Conservation (phyloP, 2,888 invertebrate genomes). For the Caenorhabditis sp. region DNA sequence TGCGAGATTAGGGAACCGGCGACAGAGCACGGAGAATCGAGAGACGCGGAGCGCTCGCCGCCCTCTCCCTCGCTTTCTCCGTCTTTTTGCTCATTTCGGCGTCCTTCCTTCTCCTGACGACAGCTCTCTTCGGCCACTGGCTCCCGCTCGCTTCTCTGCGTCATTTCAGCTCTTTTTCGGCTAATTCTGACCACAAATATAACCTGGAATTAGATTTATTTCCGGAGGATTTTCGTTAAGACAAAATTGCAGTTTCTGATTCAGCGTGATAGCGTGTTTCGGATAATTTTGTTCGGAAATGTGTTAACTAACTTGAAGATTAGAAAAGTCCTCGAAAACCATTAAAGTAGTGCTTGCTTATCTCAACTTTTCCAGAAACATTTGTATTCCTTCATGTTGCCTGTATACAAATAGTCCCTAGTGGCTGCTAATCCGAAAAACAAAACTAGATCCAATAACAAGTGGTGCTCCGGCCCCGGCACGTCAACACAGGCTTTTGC, state of each 20-base stretch:
- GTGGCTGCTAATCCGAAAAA: neutral
- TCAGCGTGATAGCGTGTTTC: no score
- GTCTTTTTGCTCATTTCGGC: neutral
- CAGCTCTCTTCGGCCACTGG: neutral
- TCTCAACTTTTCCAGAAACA: no score
- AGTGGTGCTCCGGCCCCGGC: neutral
- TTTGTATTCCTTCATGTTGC: no score
- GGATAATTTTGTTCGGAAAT: no score
- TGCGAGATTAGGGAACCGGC: constrained; percentile 14
- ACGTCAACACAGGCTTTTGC: constrained; percentile 2
- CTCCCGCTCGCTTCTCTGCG: constrained; percentile 4
- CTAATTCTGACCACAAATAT: neutral
- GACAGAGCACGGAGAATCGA: neutral
- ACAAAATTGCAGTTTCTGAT: no score
- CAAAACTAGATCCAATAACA: constrained; percentile 17
- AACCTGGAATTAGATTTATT: no score
- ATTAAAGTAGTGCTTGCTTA: no score
- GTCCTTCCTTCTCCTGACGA: constrained; percentile 14
- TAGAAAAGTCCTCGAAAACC: no score
- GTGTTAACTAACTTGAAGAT: no score
- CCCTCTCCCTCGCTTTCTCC: neutral
- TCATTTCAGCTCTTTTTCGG: neutral
- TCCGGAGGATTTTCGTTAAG: no score
- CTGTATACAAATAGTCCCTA: no score
- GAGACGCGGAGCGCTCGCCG: constrained; percentile 8